phyloP scores from a whole-genome alignment of 2,113 vertebrate genomes.

The Paracanthobrama guichenoti region DNA sequence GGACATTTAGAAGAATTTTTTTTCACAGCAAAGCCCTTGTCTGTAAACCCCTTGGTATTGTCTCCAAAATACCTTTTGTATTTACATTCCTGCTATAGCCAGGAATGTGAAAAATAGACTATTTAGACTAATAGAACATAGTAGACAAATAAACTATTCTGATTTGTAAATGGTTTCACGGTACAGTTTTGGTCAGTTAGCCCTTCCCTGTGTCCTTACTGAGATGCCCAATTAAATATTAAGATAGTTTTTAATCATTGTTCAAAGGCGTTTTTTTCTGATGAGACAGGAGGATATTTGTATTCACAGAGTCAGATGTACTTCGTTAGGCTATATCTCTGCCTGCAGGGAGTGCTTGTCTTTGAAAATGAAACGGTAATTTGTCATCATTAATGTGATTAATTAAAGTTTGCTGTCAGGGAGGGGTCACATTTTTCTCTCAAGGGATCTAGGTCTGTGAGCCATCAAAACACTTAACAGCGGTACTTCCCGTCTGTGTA shows the following conservation, averaged over 20 bases:
- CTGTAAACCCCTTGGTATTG: too few species aligned
- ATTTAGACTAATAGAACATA: too few species aligned
- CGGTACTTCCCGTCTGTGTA: not conserved
- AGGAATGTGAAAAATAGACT: too few species aligned
- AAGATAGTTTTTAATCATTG: not conserved
- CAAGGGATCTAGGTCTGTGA: not conserved
- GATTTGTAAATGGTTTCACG: too few species aligned
- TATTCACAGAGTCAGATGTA: not conserved
- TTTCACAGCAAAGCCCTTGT: not conserved
- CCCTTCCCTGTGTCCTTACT: not conserved
- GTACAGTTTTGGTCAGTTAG: too few species aligned
- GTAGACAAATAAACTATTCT: too few species aligned
- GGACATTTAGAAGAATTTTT: not conserved
- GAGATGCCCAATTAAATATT: not conserved
- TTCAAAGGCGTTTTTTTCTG: not conserved
- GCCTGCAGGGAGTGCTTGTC: not conserved
- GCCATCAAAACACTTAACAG: not conserved
- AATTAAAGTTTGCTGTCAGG: conserved; percentile 25
- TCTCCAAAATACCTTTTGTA: too few species aligned
- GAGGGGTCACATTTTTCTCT: not conserved
- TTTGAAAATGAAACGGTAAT: conserved; percentile 43
- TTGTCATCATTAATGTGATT: conserved; percentile 48
- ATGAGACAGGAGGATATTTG: not conserved
- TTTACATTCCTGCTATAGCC: too few species aligned
- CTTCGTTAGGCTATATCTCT: conserved; percentile 6